Evolutionary conservation across 2,113 vertebrate genomes (phyloP).

Genomic region (Triplophysa dalaica): DNA sequence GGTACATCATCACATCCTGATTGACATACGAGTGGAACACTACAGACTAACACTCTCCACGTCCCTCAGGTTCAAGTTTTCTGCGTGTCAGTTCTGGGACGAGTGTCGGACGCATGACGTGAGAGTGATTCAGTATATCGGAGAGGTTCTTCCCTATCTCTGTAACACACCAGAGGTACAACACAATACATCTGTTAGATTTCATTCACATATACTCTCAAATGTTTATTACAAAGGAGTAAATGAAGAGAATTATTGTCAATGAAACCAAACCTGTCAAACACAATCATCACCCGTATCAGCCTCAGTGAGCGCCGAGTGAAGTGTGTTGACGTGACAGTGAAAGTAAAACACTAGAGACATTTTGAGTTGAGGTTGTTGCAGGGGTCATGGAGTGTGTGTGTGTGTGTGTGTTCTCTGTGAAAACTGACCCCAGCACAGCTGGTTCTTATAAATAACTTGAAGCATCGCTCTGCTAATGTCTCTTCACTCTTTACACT

Average conservation of each 20-base stretch:
- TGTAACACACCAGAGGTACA: slow-evolving; percentile 80
- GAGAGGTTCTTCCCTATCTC: slow-evolving; percentile 85
- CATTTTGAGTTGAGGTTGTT: background rate
- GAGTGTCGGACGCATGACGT: slow-evolving; percentile 84
- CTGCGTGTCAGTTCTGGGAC: slow-evolving; percentile 88
- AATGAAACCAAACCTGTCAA: no score
- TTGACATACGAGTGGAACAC: background rate
- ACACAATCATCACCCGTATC: no score
- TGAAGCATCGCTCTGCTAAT: background rate
- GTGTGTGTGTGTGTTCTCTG: background rate
- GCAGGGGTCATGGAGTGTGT: background rate
- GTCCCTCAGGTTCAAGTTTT: slow-evolving; percentile 74
- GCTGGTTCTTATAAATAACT: slow-evolving; percentile 59
- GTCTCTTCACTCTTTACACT: background rate
- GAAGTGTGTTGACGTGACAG: no score
- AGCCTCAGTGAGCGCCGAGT: no score
- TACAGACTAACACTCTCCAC: background rate
- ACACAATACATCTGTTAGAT: background rate
- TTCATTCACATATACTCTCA: no score
- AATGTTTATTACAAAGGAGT: no score
- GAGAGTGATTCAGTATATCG: slow-evolving; percentile 87
- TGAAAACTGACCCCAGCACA: slow-evolving; percentile 51
- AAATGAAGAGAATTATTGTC: no score
- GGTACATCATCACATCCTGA: background rate
- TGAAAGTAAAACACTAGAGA: background rate